These are phyloP conservation scores for Spicauda simplicius DNA, from an alignment of 2,888 invertebrate genomes.

Conservation along the genomic window DNA sequence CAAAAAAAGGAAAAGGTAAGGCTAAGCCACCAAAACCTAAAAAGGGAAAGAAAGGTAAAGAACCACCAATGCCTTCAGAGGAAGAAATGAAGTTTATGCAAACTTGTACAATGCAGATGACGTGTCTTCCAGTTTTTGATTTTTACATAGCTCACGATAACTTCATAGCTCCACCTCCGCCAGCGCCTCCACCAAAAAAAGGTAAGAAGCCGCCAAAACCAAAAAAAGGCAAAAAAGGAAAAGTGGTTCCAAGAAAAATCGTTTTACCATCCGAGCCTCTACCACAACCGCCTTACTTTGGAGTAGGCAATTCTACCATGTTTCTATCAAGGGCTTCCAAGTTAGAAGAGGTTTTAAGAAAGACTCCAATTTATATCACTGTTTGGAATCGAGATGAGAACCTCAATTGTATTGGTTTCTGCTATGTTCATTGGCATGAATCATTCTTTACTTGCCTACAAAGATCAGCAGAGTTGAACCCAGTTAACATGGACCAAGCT, in stretches of 20 bases:
- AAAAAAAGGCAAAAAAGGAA: slow-evolving; percentile 60
- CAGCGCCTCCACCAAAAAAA: slow-evolving; percentile 59
- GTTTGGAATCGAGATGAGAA: slow-evolving; percentile 79
- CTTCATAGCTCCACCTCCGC: slow-evolving; percentile 74
- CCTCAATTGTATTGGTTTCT: slow-evolving; percentile 72
- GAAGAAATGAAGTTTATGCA: slow-evolving; percentile 79
- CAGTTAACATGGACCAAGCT: slow-evolving; percentile 69
- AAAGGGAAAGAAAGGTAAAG: slow-evolving; percentile 59
- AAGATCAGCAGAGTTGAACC: slow-evolving; percentile 65
- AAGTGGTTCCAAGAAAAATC: slow-evolving; percentile 54
- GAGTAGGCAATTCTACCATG: slow-evolving; percentile 75
- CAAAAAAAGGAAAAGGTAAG: slow-evolving; percentile 53
- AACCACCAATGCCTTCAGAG: slow-evolving; percentile 72
- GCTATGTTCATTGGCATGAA: slow-evolving; percentile 70
- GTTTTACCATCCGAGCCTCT: slow-evolving; percentile 73
- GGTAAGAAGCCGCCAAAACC: slow-evolving; percentile 57
- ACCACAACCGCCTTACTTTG: slow-evolving; percentile 77
- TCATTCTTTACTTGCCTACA: slow-evolving; percentile 69
- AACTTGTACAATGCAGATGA: slow-evolving; percentile 77
- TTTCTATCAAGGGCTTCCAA: slow-evolving; percentile 74
- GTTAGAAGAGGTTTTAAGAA: slow-evolving; percentile 65
- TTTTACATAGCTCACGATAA: slow-evolving; percentile 80
- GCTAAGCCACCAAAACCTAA: slow-evolving; percentile 46
- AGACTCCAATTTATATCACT: slow-evolving; percentile 72
- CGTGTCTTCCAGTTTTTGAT: slow-evolving; percentile 73